These are phyloP conservation scores for Bradypodion ventrale DNA, from an alignment of 2,797 vertebrate genomes.

Conservation along the genomic window DNA sequence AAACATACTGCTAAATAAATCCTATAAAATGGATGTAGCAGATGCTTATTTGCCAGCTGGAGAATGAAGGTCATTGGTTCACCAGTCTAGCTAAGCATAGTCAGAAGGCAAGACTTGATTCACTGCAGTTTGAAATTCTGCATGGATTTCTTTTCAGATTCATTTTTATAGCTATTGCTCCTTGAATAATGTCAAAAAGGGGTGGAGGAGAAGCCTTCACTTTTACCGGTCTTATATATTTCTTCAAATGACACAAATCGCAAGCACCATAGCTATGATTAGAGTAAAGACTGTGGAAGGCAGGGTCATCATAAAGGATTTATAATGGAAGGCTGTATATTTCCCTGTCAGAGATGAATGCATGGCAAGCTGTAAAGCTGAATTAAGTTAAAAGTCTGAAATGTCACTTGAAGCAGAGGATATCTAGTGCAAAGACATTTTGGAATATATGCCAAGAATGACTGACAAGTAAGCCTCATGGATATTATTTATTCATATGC, in stretches of 20 bases:
- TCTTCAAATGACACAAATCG: conserved; percentile 53
- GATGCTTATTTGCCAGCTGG: conserved; percentile 52
- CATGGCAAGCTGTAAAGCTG: conserved; percentile 56
- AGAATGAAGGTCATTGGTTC: conserved; percentile 27
- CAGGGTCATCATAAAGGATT: conserved; percentile 68
- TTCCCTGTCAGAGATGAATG: conserved; percentile 55
- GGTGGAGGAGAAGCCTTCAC: conserved; percentile 43
- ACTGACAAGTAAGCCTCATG: conserved; percentile 1
- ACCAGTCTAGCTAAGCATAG: not conserved
- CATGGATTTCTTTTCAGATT: conserved; percentile 47
- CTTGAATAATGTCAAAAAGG: conserved; percentile 52
- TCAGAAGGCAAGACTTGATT: conserved; percentile 12
- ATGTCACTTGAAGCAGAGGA: conserved; percentile 47
- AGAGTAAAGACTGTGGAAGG: conserved; percentile 54
- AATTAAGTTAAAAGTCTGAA: conserved; percentile 67
- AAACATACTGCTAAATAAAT: conserved; percentile 10
- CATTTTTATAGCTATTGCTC: conserved; percentile 57
- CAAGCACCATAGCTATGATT: conserved; percentile 61
- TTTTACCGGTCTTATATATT: conserved; percentile 56
- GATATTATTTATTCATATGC: conserved; percentile 13
- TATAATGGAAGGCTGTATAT: conserved; percentile 55
- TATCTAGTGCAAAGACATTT: conserved; percentile 12
- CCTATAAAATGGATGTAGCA: not conserved
- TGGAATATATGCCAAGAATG: conserved; percentile 42
- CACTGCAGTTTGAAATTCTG: conserved; percentile 46